These are phyloP conservation scores for Promerops cafer DNA, from an alignment of 2,113 vertebrate species.

Conservation along the genomic window DNA sequence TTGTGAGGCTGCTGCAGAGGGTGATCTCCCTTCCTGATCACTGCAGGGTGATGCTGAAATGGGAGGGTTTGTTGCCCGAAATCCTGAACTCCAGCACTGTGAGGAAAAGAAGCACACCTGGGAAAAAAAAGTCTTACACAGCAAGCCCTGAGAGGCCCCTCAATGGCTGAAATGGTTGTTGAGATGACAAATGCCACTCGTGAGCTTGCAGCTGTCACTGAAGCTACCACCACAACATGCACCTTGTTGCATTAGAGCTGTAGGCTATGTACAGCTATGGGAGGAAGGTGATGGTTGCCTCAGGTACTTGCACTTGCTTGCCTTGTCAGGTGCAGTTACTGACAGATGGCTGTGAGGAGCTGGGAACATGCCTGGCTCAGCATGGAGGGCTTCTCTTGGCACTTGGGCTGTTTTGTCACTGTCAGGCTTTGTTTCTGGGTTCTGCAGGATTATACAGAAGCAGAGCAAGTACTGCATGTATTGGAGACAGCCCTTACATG, in stretches of 20 bases:
- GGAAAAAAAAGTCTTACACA: neutral
- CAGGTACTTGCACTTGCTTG: neutral
- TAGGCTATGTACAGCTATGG: neutral
- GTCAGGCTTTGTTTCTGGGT: neutral
- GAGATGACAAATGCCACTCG: neutral
- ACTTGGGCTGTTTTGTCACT: neutral
- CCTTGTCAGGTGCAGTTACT: neutral
- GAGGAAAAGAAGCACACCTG: neutral
- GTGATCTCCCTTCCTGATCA: neutral
- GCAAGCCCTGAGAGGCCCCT: neutral
- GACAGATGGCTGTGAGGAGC: constrained; percentile 13
- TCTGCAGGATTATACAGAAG: neutral
- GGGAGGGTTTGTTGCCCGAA: neutral
- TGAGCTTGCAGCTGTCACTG: neutral
- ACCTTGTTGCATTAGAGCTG: neutral
- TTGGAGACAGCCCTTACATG: neutral
- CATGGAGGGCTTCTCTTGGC: neutral
- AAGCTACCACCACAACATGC: neutral
- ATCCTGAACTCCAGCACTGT: neutral
- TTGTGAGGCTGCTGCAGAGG: neutral
- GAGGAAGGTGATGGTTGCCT: neutral
- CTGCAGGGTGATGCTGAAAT: neutral
- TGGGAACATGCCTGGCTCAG: constrained; percentile 9
- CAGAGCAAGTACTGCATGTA: neutral
- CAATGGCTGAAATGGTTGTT: neutral